A percentile compares a stretch with the other conserved stretches of the same genome.
phyloP scores from a whole-genome alignment of 1,140 invertebrate genomes.

The Teleogryllus occipitalis region DNA sequence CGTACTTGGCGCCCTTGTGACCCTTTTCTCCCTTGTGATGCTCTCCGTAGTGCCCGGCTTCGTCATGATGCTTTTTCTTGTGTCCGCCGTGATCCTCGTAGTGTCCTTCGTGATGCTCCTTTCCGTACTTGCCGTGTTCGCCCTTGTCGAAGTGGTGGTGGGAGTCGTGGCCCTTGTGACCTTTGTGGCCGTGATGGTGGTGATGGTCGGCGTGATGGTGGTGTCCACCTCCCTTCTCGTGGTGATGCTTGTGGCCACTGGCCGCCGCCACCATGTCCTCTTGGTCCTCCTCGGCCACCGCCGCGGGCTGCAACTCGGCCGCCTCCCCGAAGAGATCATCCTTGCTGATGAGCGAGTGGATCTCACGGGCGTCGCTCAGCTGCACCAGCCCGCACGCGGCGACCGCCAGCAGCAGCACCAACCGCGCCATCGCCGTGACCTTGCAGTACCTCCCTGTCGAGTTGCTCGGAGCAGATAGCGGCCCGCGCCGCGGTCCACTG shows the following conservation, averaged over 20 bases:
- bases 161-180: slow-evolving; percentile 56
- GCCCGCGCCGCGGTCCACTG: too few species aligned
- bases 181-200: slow-evolving; percentile 52
- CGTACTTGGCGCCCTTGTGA: slow-evolving; percentile 64
- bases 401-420: background rate
- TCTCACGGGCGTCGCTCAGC: background rate
- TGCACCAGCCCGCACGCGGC: too few species aligned
- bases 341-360: background rate
- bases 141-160: slow-evolving; percentile 59
- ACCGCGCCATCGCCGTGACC: too few species aligned
- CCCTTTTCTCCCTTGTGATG: slow-evolving; percentile 67
- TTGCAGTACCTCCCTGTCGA: too few species aligned
- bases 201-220: slow-evolving; percentile 54
- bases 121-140: slow-evolving; percentile 60
- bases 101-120: slow-evolving; percentile 59
- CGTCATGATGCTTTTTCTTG: slow-evolving; percentile 66
- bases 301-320: background rate
- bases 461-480: too few species aligned
- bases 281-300: background rate
- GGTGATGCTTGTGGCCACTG: slow-evolving; percentile 13
- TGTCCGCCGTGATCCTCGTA: slow-evolving; percentile 63
- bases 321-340: slow-evolving; percentile 8
- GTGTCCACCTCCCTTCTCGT: slow-evolving; percentile 47
- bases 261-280: slow-evolving; percentile 14
- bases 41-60: slow-evolving; percentile 53